These are phyloP conservation scores for Epinephelus lanceolatus DNA, from an alignment of 2,113 vertebrate genomes.

Conservation along the genomic window DNA sequence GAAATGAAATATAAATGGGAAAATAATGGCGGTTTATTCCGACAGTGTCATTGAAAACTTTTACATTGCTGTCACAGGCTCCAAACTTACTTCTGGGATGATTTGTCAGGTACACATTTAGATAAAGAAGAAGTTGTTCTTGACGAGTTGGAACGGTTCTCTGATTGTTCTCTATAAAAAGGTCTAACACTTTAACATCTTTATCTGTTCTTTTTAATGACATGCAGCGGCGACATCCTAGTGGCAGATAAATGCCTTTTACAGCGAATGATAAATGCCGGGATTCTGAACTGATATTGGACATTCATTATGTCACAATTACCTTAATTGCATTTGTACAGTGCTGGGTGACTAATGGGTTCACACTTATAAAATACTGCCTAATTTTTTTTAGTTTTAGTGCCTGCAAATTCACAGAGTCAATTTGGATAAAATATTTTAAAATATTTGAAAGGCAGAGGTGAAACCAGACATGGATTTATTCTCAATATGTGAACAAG, in stretches of 20 bases:
- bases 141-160: not conserved
- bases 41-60: conserved; percentile 58
- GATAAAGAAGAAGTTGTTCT: conserved; percentile 14
- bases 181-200: not conserved
- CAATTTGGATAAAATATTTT: conserved; percentile 57
- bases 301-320: conserved; percentile 80
- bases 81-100: conserved; percentile 10
- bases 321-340: conserved; percentile 71
- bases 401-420: conserved; percentile 29
- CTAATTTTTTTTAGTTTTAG: conserved; percentile 32
- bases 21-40: conserved; percentile 66
- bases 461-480: conserved; percentile 8
- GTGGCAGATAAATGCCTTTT: conserved; percentile 51
- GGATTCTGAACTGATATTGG: conserved; percentile 69
- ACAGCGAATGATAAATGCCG: conserved; percentile 61
- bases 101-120: conserved; percentile 30
- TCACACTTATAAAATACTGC: conserved; percentile 49
- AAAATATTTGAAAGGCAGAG: conserved; percentile 32
- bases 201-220: conserved; percentile 31
- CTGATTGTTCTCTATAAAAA: not conserved
- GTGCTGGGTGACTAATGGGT: conserved; percentile 64
- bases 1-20: conserved; percentile 72
- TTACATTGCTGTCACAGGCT: conserved; percentile 28
- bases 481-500: conserved; percentile 6
- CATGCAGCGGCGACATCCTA: conserved; percentile 12